Evolutionary conservation across 2,888 invertebrate genomes (phyloP), one percentile per base, ranked within the genome.

Genomic region (Cantharis flavilabris): DNA sequence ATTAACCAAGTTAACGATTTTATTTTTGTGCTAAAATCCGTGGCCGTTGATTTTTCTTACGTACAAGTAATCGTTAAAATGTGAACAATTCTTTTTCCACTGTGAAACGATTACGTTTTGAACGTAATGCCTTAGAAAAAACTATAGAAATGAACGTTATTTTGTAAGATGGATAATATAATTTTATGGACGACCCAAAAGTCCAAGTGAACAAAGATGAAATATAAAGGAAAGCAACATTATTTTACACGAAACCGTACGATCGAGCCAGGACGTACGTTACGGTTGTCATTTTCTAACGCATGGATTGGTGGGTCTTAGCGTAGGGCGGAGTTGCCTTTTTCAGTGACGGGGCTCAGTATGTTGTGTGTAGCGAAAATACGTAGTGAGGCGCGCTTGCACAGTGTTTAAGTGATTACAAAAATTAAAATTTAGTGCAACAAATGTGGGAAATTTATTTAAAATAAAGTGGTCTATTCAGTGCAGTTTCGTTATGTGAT

Each of bases 221-320:
- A 86, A 85, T 81, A 86, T 87, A 86, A 87, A 88, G 87, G 87
- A 87, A 85, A 81, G 86, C 86, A 82, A 85, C 84, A 87, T 81
- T 82, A 84, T 84, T 86, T 83, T 86, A 86, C 87, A 87, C 86
- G 87, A 87, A 87, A 86, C 79, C 83, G 84, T 86, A 80, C 83
- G 86, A 72, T 77, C 71, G 64, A 75, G 72, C 73, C 30, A 2
- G 65, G 83, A 83, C 85, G 64, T 81, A 84, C 84, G 82, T 79
- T 72, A 70, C 64, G 70, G 83, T 82, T 77, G 72, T 85, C 85
- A 82, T 81, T 80, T 81, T 86, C 84, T 81, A 80, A 26, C 75
- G 80, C 83, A 81, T 78, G 80, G 74, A 62, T 77, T 69, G 71
- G 70, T 77, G 79, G 70, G 80, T 73, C 85, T 77, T 76, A 74